Conservation (phyloP, 2,797 vertebrate genomes). For the Acrossocheilus wenchowensis region DNA sequence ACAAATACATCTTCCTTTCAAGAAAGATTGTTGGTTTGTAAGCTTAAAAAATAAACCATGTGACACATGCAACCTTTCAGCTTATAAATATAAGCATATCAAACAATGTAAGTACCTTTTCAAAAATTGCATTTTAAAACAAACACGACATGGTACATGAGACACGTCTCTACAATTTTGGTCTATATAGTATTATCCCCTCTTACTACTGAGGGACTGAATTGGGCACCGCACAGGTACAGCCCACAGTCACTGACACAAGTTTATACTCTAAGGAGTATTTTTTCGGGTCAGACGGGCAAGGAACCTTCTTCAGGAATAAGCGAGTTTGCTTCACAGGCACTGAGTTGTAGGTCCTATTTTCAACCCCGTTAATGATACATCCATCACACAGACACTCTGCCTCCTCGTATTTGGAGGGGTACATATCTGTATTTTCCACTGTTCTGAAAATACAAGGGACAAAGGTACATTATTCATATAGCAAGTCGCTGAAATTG, state of each 20-base stretch:
- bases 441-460: conserved; percentile 70
- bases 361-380: conserved; percentile 74
- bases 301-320: conserved; percentile 79
- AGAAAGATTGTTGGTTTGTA: conserved; percentile 5
- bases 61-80: conserved; percentile 54
- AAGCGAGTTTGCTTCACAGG: conserved; percentile 70
- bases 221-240: conserved; percentile 77
- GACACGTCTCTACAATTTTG: conserved; percentile 56
- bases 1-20: conserved; percentile 28
- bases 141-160: conserved; percentile 70
- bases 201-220: conserved; percentile 59
- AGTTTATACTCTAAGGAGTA: conserved; percentile 67
- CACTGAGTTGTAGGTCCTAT: conserved; percentile 75
- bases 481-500: neutral
- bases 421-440: conserved; percentile 72
- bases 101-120: conserved; percentile 40
- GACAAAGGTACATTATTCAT: neutral
- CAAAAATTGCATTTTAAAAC: conserved; percentile 79
- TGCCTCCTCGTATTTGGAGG: conserved; percentile 76
- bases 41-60: conserved; percentile 48
- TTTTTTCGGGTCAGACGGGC: conserved; percentile 25
- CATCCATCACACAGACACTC: conserved; percentile 86
- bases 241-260: conserved; percentile 80
- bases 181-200: conserved; percentile 50
- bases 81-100: conserved; percentile 59